phyloP scores from a whole-genome alignment of 2,113 vertebrate species.

The Phylloscopus trochiloides region DNA sequence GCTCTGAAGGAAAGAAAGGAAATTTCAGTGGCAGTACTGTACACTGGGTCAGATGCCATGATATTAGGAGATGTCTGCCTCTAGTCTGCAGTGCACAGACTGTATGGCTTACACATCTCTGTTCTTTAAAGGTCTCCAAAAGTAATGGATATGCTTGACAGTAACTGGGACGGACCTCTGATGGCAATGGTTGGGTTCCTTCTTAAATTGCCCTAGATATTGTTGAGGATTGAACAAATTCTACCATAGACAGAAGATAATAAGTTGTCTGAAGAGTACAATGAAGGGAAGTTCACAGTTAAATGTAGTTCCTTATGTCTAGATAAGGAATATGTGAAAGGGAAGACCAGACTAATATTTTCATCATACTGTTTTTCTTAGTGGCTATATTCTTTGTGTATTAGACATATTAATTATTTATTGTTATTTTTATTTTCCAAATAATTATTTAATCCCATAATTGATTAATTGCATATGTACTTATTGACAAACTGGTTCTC shows the following conservation, averaged over 20 bases:
- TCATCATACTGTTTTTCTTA: background rate
- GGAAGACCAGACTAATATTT: background rate
- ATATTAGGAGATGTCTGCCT: background rate
- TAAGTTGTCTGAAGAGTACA: background rate
- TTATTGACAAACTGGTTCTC: background rate
- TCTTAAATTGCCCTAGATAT: background rate
- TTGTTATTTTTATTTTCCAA: background rate
- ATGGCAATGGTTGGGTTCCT: background rate
- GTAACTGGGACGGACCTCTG: background rate
- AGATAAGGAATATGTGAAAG: background rate
- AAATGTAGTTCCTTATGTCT: background rate
- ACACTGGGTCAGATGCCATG: background rate
- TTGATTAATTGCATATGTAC: background rate
- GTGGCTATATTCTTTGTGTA: background rate
- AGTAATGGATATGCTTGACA: accelerated
- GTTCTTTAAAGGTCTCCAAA: background rate
- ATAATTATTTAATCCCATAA: background rate
- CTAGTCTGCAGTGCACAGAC: background rate
- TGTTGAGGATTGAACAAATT: background rate
- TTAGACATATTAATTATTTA: background rate
- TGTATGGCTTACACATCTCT: background rate
- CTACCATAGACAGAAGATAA: background rate
- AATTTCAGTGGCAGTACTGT: background rate
- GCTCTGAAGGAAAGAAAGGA: background rate
- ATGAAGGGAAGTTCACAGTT: background rate